A percentile compares a stretch with the other conserved stretches of the same genome.
Evolutionary conservation across 2,113 vertebrate species (phyloP).

Genomic region (Leucopternis melanops): DNA sequence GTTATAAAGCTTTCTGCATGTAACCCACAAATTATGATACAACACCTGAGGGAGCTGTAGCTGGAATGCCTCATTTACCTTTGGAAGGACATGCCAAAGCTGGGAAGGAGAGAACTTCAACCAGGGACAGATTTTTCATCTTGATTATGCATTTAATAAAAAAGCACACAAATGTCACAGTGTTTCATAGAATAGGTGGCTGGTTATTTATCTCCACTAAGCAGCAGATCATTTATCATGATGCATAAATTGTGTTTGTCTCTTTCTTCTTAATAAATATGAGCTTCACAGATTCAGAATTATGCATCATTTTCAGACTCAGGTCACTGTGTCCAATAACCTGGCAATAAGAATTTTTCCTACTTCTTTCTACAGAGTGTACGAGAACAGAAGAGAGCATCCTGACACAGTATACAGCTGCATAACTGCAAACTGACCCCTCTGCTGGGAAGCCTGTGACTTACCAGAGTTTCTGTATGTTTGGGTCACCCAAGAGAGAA

Average conservation of each 20-base stretch:
- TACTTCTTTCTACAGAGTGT: neutral
- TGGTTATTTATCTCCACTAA: conserved; percentile 1
- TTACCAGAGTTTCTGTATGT: neutral
- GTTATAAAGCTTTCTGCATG: neutral
- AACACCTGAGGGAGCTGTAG: neutral
- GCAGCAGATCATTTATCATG: neutral
- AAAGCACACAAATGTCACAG: neutral
- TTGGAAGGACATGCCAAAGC: neutral
- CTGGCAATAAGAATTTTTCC: neutral
- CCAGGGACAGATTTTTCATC: neutral
- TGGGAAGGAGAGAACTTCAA: neutral
- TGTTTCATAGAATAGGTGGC: neutral
- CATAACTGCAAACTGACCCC: neutral
- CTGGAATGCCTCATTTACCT: conserved; percentile 5
- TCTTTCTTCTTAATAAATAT: neutral
- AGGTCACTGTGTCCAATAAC: neutral
- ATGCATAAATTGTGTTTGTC: neutral
- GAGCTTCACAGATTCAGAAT: neutral
- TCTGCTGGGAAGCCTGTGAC: neutral
- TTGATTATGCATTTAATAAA: neutral
- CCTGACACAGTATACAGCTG: neutral
- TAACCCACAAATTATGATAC: neutral
- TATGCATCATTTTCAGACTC: neutral
- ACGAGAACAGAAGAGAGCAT: neutral
- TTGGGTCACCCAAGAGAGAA: neutral